phyloP scores from a whole-genome alignment of 2,797 vertebrate genomes.

The Emydoidea blandingii region DNA sequence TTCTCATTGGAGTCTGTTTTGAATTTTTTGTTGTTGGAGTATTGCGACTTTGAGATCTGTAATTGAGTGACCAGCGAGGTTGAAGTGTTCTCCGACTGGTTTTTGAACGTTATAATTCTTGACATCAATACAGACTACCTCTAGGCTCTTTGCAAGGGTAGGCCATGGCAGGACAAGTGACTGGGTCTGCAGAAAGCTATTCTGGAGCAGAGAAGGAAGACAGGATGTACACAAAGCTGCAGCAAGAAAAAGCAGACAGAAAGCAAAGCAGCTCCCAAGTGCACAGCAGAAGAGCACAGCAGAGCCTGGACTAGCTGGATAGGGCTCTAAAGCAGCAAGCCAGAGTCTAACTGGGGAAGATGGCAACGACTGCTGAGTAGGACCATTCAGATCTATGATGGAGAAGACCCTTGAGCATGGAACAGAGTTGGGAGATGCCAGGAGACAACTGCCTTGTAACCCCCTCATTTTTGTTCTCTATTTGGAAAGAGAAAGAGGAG shows the following conservation, averaged over 20 bases:
- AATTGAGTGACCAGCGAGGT: no score
- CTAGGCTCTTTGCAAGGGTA: neutral
- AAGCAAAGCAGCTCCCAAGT: neutral
- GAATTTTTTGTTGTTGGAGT: no score
- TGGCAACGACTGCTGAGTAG: neutral
- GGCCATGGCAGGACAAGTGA: neutral
- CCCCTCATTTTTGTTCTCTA: neutral
- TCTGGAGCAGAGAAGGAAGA: neutral
- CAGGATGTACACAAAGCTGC: neutral
- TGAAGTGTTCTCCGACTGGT: no score
- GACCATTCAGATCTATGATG: neutral
- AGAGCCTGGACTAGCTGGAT: neutral
- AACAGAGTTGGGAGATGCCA: neutral
- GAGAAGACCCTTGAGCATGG: neutral
- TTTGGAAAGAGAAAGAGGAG: neutral
- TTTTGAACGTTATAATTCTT: no score
- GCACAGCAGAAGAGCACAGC: neutral
- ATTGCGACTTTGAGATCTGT: no score
- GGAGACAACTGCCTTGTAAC: neutral
- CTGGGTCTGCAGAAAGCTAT: neutral
- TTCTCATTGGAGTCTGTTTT: no score
- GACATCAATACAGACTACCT: neutral
- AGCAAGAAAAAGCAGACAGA: neutral
- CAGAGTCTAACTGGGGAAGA: neutral
- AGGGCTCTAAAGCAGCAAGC: neutral